Conservation (phyloP, 1,140 invertebrate species). For the Colletes gigas region DNA sequence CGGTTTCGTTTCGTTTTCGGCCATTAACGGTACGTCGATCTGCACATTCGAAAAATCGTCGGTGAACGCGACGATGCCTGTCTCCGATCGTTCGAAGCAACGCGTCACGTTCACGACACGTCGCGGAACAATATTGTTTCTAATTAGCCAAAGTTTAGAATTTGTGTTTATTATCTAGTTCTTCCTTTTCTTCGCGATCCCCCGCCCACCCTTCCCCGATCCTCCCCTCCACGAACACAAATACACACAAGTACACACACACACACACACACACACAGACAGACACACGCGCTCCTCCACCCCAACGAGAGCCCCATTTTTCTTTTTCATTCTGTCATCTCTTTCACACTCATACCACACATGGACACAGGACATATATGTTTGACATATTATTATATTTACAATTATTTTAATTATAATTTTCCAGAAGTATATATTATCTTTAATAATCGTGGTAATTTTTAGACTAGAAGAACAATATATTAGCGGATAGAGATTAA, state of each 20-base stretch:
- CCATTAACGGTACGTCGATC: too few species aligned
- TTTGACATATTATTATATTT: slow-evolving; percentile 65
- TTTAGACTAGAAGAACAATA: slow-evolving; percentile 78
- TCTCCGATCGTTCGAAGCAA: slow-evolving; percentile 11
- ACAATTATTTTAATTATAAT: slow-evolving; percentile 71
- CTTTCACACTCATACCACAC: slow-evolving; percentile 42
- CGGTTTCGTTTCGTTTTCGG: slow-evolving; percentile 40
- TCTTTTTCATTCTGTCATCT: not conserved
- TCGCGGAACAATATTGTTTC: slow-evolving; percentile 68
- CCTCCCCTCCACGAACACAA: not conserved
- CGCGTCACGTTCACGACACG: slow-evolving; percentile 52
- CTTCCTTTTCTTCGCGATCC: slow-evolving; percentile 48
- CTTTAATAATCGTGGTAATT: slow-evolving; percentile 77
- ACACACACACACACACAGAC: too few species aligned
- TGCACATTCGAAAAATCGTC: slow-evolving; percentile 50
- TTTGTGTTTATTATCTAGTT: slow-evolving; percentile 69
- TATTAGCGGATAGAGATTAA: slow-evolving; percentile 78
- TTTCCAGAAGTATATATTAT: slow-evolving; percentile 69
- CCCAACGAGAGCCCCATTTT: not conserved
- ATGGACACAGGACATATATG: slow-evolving; percentile 58
- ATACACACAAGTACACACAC: too few species aligned
- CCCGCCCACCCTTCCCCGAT: slow-evolving; percentile 8
- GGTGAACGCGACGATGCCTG: slow-evolving; percentile 45
- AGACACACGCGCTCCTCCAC: not conserved
- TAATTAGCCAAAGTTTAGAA: slow-evolving; percentile 76